A percentile compares a stretch with the other conserved stretches of the same genome.
Evolutionary conservation across 2,113 vertebrate genomes (phyloP).

Genomic region (Genyomyrus donnyi): DNA sequence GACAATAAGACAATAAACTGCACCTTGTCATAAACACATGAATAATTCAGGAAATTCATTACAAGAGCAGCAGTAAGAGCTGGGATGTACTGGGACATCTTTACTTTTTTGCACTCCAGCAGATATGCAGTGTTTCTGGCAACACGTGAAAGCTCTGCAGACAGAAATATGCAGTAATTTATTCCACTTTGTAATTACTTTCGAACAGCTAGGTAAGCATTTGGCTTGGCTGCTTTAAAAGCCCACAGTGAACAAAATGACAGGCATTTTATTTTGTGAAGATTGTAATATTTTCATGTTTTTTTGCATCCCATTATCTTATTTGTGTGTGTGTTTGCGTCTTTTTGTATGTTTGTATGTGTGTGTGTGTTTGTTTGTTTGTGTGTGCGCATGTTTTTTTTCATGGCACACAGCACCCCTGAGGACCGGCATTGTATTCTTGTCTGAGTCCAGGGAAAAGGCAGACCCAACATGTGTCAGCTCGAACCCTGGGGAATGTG

Average conservation of each 20-base stretch:
- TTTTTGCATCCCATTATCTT: neutral
- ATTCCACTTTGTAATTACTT: neutral
- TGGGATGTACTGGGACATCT: neutral
- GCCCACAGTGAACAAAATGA: neutral
- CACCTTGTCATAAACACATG: neutral
- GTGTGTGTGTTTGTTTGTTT: no score
- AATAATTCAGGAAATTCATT: slow-evolving; percentile 2
- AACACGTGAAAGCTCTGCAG: neutral
- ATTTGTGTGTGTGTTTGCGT: neutral
- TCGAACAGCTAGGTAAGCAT: neutral
- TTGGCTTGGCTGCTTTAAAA: neutral
- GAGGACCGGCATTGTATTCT: neutral
- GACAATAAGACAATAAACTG: neutral
- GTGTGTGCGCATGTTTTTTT: neutral
- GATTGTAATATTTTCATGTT: neutral
- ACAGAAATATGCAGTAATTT: neutral
- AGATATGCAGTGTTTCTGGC: neutral
- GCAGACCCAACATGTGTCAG: neutral
- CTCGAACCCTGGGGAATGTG: neutral
- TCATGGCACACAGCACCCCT: neutral
- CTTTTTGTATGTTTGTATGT: neutral
- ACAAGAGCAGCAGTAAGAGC: neutral
- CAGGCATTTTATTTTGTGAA: neutral
- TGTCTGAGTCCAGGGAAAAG: neutral
- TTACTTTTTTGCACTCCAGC: neutral